Evolutionary conservation across 2,888 invertebrate genomes (phyloP).

Genomic region (Synanthedon vespiformis): DNA sequence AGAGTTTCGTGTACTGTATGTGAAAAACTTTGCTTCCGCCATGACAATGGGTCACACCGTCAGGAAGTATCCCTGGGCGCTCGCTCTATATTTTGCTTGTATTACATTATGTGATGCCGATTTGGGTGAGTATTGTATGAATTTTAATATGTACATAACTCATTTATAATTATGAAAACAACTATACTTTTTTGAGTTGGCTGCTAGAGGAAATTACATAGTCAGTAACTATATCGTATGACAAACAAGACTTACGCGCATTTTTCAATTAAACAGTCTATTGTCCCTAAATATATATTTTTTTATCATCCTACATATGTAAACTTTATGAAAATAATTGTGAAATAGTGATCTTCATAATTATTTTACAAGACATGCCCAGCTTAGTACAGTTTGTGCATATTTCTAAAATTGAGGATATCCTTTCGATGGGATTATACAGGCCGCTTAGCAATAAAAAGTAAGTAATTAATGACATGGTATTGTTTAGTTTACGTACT

Average conservation of each 20-base stretch:
- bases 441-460: background rate
- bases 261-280: background rate
- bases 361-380: no score
- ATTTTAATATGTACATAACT: background rate
- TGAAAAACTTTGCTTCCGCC: conserved; percentile 56
- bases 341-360: no score
- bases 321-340: no score
- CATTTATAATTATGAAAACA: background rate
- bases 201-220: background rate
- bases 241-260: background rate
- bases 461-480: no score
- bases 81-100: conserved; percentile 58
- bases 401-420: conserved; percentile 1
- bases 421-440: background rate
- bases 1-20: conserved; percentile 36
- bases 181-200: background rate
- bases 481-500: no score
- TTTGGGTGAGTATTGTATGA: conserved; percentile 42
- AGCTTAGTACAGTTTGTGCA: background rate
- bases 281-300: no score
- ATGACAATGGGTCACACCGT: conserved; percentile 58
- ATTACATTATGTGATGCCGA: conserved; percentile 47
- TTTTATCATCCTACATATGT: no score
- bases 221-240: no score
- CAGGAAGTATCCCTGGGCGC: conserved; percentile 49